phyloP scores from a whole-genome alignment of 2,797 vertebrate species.

The Lacerta bilineata region DNA sequence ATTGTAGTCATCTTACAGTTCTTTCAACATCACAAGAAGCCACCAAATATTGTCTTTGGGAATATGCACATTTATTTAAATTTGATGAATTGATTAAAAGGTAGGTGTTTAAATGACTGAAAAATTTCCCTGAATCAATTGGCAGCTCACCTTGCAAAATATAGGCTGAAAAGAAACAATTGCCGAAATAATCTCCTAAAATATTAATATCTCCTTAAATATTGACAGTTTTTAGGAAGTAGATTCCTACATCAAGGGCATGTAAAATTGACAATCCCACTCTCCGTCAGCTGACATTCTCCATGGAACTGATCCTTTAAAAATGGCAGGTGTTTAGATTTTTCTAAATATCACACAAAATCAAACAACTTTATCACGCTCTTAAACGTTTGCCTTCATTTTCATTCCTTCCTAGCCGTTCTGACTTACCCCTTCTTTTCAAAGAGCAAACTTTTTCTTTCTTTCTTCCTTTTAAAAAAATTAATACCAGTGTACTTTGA shows the following conservation, averaged over 20 bases:
- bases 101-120: not conserved
- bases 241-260: conserved; percentile 41
- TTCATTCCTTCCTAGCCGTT: conserved; percentile 57
- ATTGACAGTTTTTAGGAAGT: conserved; percentile 31
- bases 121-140: not conserved
- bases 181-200: not conserved
- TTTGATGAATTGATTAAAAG: conserved; percentile 28
- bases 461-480: conserved; percentile 61
- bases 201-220: not conserved
- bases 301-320: conserved; percentile 2
- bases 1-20: not conserved
- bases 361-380: conserved; percentile 47
- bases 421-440: not conserved
- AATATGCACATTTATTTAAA: conserved; percentile 24
- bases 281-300: conserved; percentile 33
- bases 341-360: conserved; percentile 62
- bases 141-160: not conserved
- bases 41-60: not conserved
- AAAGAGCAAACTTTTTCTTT: conserved; percentile 49
- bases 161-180: not conserved
- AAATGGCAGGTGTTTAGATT: conserved; percentile 44
- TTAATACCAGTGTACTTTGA: conserved; percentile 74
- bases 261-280: conserved; percentile 14
- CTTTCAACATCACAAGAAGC: not conserved
- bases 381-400: conserved; percentile 37